Conservation (phyloP, 2,797 vertebrate species). For the Emydoidea blandingii region DNA sequence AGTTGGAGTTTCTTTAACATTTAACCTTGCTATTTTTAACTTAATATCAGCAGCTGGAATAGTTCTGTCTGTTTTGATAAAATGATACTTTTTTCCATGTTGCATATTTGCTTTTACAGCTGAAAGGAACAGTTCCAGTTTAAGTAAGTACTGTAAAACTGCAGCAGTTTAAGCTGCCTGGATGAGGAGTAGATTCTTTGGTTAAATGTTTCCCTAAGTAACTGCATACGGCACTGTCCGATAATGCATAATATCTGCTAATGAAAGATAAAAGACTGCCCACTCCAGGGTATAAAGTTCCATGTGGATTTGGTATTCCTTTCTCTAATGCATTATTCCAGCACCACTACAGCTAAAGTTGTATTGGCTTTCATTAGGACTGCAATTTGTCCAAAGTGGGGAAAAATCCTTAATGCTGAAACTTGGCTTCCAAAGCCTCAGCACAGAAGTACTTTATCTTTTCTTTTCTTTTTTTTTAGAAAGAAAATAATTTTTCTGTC, state of each 20-base stretch:
- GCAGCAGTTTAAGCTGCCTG: slow-evolving; percentile 32
- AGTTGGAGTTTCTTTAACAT: slow-evolving; percentile 68
- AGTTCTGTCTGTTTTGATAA: slow-evolving; percentile 74
- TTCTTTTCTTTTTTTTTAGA: neutral
- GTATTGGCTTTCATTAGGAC: accelerated
- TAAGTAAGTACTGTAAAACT: slow-evolving; percentile 58
- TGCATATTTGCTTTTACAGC: slow-evolving; percentile 67
- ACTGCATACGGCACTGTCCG: slow-evolving; percentile 49
- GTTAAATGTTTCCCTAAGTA: slow-evolving; percentile 69
- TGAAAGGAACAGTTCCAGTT: slow-evolving; percentile 62
- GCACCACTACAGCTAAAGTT: neutral
- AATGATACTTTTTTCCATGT: slow-evolving; percentile 53
- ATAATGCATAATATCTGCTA: neutral
- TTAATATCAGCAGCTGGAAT: slow-evolving; percentile 61
- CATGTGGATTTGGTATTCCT: neutral
- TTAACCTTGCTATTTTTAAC: slow-evolving; percentile 71
- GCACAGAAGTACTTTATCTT: neutral
- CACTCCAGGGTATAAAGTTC: slow-evolving; percentile 20
- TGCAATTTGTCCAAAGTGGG: neutral
- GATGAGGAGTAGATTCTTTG: slow-evolving; percentile 64
- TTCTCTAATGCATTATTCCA: neutral
- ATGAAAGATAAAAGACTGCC: slow-evolving; percentile 18
- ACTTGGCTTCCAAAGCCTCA: neutral
- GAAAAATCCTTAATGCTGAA: neutral
- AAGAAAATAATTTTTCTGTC: neutral